phyloP scores from a whole-genome alignment of 35 echinoderm and acorn worm species.

The Apostichopus japonicus region DNA sequence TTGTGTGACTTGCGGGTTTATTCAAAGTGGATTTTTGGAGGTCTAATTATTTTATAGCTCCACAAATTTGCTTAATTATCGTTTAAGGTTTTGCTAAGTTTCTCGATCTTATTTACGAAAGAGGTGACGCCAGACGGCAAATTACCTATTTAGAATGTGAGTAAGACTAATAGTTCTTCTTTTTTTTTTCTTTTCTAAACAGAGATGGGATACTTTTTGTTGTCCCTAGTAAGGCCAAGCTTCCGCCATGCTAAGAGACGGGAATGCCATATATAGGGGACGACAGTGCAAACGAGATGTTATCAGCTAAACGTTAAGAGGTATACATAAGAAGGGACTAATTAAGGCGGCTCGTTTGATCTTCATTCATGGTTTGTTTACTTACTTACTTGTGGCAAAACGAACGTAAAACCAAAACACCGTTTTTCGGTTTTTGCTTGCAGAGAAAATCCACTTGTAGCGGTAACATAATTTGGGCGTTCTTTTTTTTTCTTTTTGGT shows the following conservation, averaged over 20 bases:
- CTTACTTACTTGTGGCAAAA: not conserved
- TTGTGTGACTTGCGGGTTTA: slow-evolving; percentile 5
- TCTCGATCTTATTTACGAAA: not conserved
- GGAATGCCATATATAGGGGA: not conserved
- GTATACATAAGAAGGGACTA: slow-evolving; percentile 32
- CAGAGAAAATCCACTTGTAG: not conserved
- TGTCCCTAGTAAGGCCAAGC: slow-evolving; percentile 21
- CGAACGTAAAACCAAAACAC: not conserved
- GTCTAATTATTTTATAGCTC: slow-evolving; percentile 37
- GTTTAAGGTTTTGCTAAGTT: slow-evolving; percentile 5
- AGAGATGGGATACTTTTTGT: not conserved
- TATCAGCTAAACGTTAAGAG: slow-evolving; percentile 12
- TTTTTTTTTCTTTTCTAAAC: not conserved
- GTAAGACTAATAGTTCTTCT: not conserved
- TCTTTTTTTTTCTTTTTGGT: too few relatives aligned
- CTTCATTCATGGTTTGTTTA: not conserved
- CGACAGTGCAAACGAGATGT: not conserved
- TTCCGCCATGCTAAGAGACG: slow-evolving; percentile 26
- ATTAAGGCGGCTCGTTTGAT: slow-evolving; percentile 35
- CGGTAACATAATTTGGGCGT: not conserved
- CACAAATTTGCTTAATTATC: slow-evolving; percentile 45
- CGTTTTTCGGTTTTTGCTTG: not conserved
- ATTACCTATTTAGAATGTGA: slow-evolving; percentile 30
- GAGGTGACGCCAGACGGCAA: not conserved
- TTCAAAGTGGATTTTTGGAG: not conserved